Evolutionary conservation across 1,140 invertebrate species (phyloP).

Genomic region (Microplitis demolitor): DNA sequence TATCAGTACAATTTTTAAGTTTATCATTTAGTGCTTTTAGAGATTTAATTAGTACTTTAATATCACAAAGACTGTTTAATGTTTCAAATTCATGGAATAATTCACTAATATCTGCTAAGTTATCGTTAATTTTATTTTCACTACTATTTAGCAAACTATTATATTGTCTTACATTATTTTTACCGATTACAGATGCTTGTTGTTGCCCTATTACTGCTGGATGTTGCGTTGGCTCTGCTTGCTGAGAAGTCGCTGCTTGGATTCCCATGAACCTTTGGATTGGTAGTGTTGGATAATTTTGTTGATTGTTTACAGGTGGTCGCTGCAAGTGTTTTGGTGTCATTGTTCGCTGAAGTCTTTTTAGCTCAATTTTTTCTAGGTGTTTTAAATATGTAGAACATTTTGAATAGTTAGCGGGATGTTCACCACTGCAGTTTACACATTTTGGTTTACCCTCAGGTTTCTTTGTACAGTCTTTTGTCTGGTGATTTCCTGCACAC

Average conservation of each 20-base stretch:
- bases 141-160: neutral
- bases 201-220: too few relatives aligned
- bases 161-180: too few relatives aligned
- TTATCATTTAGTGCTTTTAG: constrained; percentile 4
- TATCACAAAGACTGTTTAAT: neutral
- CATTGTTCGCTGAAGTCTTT: neutral
- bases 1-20: neutral
- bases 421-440: constrained; percentile 24
- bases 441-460: constrained; percentile 7
- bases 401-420: constrained; percentile 24
- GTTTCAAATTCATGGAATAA: neutral
- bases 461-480: constrained; percentile 6
- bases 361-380: neutral
- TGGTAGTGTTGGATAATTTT: too few relatives aligned
- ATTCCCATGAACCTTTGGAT: too few relatives aligned
- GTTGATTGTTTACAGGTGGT: too few relatives aligned
- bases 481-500: constrained; percentile 18
- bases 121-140: neutral
- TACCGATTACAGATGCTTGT: too few relatives aligned
- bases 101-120: neutral
- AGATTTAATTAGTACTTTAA: neutral
- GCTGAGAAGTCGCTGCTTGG: too few relatives aligned
- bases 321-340: neutral
- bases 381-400: constrained; percentile 16
- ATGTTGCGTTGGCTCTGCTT: too few relatives aligned